Conservation (phyloP, 2,797 vertebrate genomes). For the Ciconia nigra region DNA sequence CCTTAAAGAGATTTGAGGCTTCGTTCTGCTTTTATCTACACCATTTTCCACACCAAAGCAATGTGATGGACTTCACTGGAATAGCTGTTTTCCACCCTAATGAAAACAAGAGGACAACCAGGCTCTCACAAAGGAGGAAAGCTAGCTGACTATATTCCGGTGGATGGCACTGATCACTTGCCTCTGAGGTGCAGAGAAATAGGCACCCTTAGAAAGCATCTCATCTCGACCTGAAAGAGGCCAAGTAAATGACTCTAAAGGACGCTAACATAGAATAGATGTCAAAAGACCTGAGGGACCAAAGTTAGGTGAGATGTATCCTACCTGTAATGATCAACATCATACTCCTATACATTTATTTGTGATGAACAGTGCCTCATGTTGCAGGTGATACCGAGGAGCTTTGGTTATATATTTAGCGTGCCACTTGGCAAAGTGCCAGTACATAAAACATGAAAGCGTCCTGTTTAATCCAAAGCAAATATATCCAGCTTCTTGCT, state of each 20-base stretch:
- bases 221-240: background rate
- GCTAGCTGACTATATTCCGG: background rate
- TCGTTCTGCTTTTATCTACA: background rate
- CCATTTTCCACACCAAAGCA: background rate
- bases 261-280: background rate
- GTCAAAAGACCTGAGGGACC: background rate
- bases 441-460: rapidly evolving
- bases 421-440: background rate
- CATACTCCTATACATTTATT: background rate
- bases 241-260: background rate
- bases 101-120: background rate
- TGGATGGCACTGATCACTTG: background rate
- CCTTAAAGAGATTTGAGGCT: background rate
- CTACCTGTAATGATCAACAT: background rate
- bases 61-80: background rate
- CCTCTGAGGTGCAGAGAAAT: background rate
- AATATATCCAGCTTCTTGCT: background rate
- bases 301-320: background rate
- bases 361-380: background rate
- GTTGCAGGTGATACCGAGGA: background rate
- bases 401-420: too few relatives aligned
- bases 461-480: background rate
- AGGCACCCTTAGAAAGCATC: background rate
- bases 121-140: background rate
- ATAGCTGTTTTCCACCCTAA: background rate